Conservation (phyloP, 2,797 vertebrate species). For the Chaenodraco wilsoni region DNA sequence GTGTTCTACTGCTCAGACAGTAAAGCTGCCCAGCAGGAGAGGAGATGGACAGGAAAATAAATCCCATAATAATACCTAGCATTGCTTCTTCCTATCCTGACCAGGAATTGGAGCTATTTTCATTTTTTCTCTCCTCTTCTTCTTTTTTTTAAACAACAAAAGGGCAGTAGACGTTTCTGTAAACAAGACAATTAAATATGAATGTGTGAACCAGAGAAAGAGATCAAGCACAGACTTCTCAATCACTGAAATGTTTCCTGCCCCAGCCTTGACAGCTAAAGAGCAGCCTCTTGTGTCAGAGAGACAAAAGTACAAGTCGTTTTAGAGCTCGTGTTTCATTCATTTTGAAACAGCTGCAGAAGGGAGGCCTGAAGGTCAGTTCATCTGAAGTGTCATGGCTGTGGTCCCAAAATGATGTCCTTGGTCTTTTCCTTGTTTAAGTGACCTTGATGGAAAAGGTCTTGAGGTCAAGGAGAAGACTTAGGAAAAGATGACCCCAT, state of each 20-base stretch:
- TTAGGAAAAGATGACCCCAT: no score
- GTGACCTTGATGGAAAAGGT: no score
- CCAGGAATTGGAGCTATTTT: conserved; percentile 1
- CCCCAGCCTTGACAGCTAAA: conserved; percentile 52
- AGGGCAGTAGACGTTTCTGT: neutral
- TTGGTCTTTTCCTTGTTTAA: no score
- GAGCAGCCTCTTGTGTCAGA: conserved; percentile 71
- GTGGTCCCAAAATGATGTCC: no score
- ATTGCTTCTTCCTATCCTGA: conserved; percentile 6
- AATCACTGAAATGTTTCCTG: neutral
- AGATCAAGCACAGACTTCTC: neutral
- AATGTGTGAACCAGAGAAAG: neutral
- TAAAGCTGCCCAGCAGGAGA: conserved; percentile 40
- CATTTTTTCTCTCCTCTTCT: neutral
- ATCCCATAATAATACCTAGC: neutral
- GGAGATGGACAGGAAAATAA: neutral
- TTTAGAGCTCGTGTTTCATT: neutral
- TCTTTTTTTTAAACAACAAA: neutral
- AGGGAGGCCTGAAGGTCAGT: no score
- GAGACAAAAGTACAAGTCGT: conserved; percentile 47
- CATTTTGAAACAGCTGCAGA: neutral
- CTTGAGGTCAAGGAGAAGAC: no score
- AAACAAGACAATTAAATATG: neutral
- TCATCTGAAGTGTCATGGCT: no score
- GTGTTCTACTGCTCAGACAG: conserved; percentile 45